These are phyloP conservation scores for Pteropus alecto DNA, from an alignment of 2,113 vertebrate genomes.

Conservation along the genomic window DNA sequence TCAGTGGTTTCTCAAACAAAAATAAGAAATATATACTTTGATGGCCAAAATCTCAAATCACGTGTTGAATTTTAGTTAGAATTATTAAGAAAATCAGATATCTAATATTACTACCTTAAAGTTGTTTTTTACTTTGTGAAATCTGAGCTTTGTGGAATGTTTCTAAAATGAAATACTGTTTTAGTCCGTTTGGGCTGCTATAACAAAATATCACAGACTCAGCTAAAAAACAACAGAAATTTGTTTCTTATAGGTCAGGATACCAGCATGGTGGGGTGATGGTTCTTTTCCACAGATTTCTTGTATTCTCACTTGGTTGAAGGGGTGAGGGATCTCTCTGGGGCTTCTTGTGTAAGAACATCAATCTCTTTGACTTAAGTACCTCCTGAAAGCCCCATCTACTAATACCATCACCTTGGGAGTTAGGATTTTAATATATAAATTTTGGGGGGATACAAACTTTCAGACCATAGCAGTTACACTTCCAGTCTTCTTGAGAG, in stretches of 20 bases:
- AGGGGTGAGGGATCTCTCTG: not conserved
- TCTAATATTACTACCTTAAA: not conserved
- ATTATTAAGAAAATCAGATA: not conserved
- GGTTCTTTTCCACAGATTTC: not conserved
- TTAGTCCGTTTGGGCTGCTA: not conserved
- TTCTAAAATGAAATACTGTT: not conserved
- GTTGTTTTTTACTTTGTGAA: not conserved
- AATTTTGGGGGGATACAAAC: not conserved
- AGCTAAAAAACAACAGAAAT: not conserved
- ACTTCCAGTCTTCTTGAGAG: not conserved
- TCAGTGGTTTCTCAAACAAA: not conserved
- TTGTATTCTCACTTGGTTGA: not conserved
- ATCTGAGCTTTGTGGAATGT: not conserved
- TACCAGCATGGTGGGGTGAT: not conserved
- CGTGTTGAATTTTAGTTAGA: not conserved
- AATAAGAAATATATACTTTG: not conserved
- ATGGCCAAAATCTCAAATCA: not conserved
- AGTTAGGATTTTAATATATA: not conserved
- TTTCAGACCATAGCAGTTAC: not conserved
- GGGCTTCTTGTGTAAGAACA: not conserved
- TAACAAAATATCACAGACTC: not conserved
- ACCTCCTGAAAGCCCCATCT: not conserved
- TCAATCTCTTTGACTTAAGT: not conserved
- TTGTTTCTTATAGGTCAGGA: not conserved
- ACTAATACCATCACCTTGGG: not conserved